phyloP scores from a whole-genome alignment of 2,888 invertebrate species.

The Noctua janthe region DNA sequence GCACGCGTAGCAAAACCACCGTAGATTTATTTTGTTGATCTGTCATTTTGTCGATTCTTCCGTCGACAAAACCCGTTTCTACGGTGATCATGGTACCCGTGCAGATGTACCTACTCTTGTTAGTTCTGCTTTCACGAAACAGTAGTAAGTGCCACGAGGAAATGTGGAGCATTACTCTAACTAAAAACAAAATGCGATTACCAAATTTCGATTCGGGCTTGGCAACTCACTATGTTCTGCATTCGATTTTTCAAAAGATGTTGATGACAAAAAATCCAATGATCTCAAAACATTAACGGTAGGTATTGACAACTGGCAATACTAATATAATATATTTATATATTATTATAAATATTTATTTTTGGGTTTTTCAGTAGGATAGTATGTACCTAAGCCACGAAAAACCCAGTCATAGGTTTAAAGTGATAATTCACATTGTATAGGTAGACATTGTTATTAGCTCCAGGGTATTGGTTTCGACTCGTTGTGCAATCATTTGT shows the following conservation, averaged over 20 bases:
- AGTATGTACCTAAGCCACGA: not conserved
- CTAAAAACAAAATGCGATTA: not conserved
- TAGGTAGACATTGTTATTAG: not conserved
- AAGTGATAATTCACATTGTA: not conserved
- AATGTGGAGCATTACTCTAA: not conserved
- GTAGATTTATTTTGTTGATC: too few relatives aligned
- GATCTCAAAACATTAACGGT: not conserved
- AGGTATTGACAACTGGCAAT: not conserved
- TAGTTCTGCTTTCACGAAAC: conserved; percentile 2
- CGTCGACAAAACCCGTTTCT: too few relatives aligned
- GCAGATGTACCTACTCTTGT: not conserved
- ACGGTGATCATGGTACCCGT: too few relatives aligned
- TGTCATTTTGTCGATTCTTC: too few relatives aligned
- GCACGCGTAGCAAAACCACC: too few relatives aligned
- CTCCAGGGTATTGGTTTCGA: not conserved
- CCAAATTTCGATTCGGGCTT: not conserved
- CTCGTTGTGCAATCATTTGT: conserved; percentile 11
- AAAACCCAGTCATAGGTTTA: conserved; percentile 27
- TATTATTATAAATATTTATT: conserved; percentile 12
- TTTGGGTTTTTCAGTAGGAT: conserved; percentile 47
- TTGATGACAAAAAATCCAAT: not conserved
- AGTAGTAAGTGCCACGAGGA: not conserved
- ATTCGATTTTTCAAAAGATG: not conserved
- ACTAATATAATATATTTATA: not conserved
- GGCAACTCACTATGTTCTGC: not conserved